These are phyloP conservation scores for Schizothorax lantsangensis DNA, from an alignment of 2,797 vertebrate genomes.

Conservation along the genomic window DNA sequence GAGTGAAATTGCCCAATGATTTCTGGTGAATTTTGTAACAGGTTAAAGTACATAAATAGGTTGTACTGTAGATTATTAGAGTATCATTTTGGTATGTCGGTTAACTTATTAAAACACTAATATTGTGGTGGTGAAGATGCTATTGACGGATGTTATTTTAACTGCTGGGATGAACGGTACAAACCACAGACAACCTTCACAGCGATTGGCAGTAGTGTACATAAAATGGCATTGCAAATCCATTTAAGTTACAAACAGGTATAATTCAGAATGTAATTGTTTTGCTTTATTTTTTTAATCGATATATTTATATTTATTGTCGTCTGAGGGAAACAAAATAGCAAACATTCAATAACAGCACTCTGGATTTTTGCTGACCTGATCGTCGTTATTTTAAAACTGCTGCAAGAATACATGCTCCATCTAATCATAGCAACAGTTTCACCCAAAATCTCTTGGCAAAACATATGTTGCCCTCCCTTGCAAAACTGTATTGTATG, in stretches of 20 bases:
- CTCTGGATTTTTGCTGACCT: conserved; percentile 30
- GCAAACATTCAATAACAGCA: conserved; percentile 9
- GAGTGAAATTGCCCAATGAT: conserved; percentile 32
- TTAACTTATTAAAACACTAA: conserved; percentile 25
- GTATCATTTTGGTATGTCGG: conserved; percentile 22
- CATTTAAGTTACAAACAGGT: not conserved
- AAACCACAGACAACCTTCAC: not conserved
- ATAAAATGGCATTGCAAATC: not conserved
- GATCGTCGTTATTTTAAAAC: conserved; percentile 29
- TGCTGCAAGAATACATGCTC: conserved; percentile 28
- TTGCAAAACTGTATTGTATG: conserved; percentile 52
- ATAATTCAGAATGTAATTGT: conserved; percentile 28
- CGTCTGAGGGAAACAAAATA: conserved; percentile 20
- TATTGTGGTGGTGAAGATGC: conserved; percentile 18
- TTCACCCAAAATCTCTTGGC: conserved; percentile 39
- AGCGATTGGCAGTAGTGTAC: not conserved
- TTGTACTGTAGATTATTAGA: conserved; percentile 45
- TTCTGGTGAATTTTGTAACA: conserved; percentile 18
- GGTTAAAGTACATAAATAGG: conserved; percentile 23
- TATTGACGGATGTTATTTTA: not conserved
- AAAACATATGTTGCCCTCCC: conserved; percentile 33
- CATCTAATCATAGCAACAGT: conserved; percentile 36
- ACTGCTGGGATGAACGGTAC: not conserved
- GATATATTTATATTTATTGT: conserved; percentile 4
- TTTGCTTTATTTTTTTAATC: conserved; percentile 1